These are phyloP conservation scores for Pachypanchax playfairii DNA, from an alignment of 2,113 vertebrate species.

Conservation along the genomic window DNA sequence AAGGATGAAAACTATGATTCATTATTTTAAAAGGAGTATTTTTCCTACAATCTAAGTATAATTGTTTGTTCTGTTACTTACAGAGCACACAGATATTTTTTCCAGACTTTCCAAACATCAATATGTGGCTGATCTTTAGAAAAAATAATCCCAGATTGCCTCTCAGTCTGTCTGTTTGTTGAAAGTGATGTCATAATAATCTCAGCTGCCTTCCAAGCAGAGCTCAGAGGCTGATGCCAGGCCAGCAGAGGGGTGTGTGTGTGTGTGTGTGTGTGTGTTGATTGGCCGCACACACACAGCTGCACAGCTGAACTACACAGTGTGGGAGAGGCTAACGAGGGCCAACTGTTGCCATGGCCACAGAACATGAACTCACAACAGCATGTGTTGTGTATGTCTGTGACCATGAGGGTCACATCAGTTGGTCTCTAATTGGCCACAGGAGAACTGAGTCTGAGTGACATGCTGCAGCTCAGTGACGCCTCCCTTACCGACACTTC, in stretches of 20 bases:
- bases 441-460: constrained; percentile 45
- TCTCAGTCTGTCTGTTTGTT: constrained; percentile 8
- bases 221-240: too few species aligned
- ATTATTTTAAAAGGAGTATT: too few species aligned
- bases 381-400: constrained; percentile 29
- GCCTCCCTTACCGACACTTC: constrained; percentile 30
- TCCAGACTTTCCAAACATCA: neutral
- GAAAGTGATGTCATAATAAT: neutral
- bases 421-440: constrained; percentile 61
- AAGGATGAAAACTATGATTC: too few species aligned
- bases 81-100: too few species aligned
- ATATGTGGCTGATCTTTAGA: constrained; percentile 9
- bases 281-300: constrained; percentile 30
- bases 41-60: too few species aligned
- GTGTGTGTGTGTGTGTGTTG: too few species aligned
- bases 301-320: constrained; percentile 46
- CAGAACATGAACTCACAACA: too few species aligned
- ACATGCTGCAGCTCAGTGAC: constrained; percentile 16
- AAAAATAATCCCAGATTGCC: too few species aligned
- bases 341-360: constrained; percentile 39
- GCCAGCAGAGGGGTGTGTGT: too few species aligned
- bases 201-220: too few species aligned
- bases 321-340: constrained; percentile 45
- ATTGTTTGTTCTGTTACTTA: too few species aligned
- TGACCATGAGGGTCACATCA: constrained; percentile 28